Percentiles rank a stretch among this genome's conserved stretches.
These are phyloP conservation scores for Sternotherus odoratus DNA, from an alignment of 2,797 vertebrate species.

Conservation along the genomic window DNA sequence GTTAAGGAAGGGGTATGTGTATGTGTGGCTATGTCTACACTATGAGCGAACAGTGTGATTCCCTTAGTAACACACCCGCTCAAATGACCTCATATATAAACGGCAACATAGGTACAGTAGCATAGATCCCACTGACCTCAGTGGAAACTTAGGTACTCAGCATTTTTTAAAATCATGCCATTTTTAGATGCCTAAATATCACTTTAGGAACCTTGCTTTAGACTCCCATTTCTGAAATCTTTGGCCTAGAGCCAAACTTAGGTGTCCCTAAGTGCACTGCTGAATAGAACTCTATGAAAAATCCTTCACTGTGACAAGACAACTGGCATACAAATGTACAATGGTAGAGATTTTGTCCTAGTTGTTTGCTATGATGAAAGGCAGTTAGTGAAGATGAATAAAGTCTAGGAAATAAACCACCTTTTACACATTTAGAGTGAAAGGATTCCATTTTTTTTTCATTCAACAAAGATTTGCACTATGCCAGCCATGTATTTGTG, in stretches of 20 bases:
- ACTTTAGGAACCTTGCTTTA: neutral
- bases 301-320: neutral
- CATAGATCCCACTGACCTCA: neutral
- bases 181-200: neutral
- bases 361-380: neutral
- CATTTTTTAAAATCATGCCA: neutral
- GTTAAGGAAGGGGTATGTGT: neutral
- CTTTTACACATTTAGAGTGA: neutral
- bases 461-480: constrained; percentile 27
- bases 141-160: neutral
- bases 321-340: neutral
- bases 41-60: neutral
- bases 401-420: neutral
- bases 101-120: neutral
- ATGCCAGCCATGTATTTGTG: neutral
- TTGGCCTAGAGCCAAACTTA: neutral
- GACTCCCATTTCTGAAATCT: neutral
- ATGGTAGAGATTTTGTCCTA: accelerated
- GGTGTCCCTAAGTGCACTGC: neutral
- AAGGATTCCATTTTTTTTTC: constrained; percentile 14
- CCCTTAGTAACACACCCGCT: neutral
- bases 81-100: neutral
- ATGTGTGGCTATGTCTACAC: neutral
- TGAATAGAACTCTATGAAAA: neutral
- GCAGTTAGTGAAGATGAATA: neutral